phyloP scores from a whole-genome alignment of 2,797 vertebrate species.

The Helicolenus hilgendorfi region DNA sequence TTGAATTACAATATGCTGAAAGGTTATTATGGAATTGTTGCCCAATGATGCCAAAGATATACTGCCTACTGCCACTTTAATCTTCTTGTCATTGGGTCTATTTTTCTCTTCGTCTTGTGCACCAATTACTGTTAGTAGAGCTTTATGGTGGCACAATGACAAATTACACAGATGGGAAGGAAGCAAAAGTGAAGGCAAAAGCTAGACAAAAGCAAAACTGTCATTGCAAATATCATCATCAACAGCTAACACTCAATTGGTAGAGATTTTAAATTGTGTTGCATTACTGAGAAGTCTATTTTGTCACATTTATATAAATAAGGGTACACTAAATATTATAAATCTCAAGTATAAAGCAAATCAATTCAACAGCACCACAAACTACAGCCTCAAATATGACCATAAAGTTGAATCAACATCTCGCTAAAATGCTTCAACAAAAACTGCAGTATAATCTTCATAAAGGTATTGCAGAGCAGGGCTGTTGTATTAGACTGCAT shows the following conservation, averaged over 20 bases:
- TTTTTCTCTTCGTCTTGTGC: constrained; percentile 2
- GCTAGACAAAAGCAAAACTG: neutral
- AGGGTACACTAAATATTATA: neutral
- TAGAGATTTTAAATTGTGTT: neutral
- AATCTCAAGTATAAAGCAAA: neutral
- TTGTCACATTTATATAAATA: neutral
- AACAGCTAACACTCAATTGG: neutral
- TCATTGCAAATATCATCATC: neutral
- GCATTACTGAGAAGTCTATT: neutral
- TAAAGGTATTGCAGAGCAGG: neutral
- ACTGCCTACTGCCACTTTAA: neutral
- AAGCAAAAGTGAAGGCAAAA: neutral
- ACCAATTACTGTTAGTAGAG: constrained; percentile 1
- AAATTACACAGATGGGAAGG: neutral
- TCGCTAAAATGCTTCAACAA: neutral
- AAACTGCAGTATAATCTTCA: neutral
- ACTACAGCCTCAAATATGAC: neutral
- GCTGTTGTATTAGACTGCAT: neutral
- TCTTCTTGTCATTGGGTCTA: constrained; percentile 3
- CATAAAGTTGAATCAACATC: neutral
- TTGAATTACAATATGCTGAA: no score
- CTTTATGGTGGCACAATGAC: neutral
- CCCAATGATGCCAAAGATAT: no score
- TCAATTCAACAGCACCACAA: neutral
- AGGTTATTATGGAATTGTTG: no score